A percentile compares a stretch with the other conserved stretches of the same genome.
Evolutionary conservation across 2,797 vertebrate species (phyloP).

Genomic region (Danio jaintianensis): DNA sequence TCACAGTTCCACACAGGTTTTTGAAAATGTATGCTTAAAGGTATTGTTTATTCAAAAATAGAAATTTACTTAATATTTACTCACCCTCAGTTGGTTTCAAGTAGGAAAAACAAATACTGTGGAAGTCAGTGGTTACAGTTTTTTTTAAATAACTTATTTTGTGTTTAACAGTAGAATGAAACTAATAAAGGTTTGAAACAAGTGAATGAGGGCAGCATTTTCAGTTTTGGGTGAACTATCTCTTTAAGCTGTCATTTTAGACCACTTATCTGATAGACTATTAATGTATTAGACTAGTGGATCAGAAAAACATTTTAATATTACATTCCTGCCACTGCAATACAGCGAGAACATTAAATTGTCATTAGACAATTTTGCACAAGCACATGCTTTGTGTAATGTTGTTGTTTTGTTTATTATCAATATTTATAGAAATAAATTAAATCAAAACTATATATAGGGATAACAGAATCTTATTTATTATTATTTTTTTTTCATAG

Average conservation of each 20-base stretch:
- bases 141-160: no score
- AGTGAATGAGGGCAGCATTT: no score
- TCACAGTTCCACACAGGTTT: no score
- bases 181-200: no score
- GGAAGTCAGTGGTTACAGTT: no score
- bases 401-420: neutral
- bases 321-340: conserved; percentile 6
- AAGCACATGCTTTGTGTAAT: neutral
- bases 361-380: neutral
- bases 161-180: no score
- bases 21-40: no score
- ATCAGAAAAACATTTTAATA: neutral
- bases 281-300: conserved; percentile 30
- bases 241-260: conserved; percentile 47
- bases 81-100: no score
- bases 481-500: conserved; percentile 62
- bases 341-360: neutral
- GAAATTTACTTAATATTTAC: no score
- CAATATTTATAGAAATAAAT: neutral
- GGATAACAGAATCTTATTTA: conserved; percentile 25
- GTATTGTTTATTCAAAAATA: no score
- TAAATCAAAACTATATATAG: neutral
- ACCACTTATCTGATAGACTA: neutral
- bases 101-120: no score
- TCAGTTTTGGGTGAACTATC: no score